Evolutionary conservation across 2,797 vertebrate species (phyloP).

Genomic region (Tragelaphus eurycerus): DNA sequence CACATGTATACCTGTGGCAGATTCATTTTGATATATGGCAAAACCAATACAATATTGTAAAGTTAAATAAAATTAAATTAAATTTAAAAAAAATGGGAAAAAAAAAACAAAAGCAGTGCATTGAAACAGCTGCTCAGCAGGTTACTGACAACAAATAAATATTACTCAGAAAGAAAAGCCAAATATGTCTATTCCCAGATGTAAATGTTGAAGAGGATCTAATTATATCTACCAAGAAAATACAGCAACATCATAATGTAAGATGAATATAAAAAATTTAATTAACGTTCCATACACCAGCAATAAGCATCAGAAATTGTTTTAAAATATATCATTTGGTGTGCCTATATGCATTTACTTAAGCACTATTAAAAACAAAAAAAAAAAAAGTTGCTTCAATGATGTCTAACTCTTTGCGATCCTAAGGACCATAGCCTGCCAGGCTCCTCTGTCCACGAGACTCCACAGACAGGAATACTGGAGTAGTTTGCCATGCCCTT

Average conservation of each 20-base stretch:
- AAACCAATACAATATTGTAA: too few species aligned
- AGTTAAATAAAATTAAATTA: too few species aligned
- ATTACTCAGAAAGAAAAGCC: not conserved
- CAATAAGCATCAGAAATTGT: conserved; percentile 4
- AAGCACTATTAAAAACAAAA: not conserved
- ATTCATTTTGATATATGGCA: too few species aligned
- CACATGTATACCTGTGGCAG: too few species aligned
- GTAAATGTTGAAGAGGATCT: conserved; percentile 13
- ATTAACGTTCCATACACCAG: not conserved
- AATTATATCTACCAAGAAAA: conserved; percentile 18
- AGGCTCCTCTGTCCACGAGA: not conserved
- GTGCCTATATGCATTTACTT: not conserved
- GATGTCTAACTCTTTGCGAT: not conserved
- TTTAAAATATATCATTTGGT: conserved; percentile 7
- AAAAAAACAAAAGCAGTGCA: not conserved
- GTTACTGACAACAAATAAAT: not conserved
- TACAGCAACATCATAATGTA: not conserved
- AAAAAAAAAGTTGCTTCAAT: not conserved
- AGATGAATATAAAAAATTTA: not conserved
- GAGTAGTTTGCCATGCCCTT: not conserved
- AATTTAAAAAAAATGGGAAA: too few species aligned
- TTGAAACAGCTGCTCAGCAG: not conserved
- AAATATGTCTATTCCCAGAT: not conserved
- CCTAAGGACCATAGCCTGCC: not conserved
- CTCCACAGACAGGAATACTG: not conserved